Conservation (phyloP, 2,113 vertebrate species). For the Peromyscus leucopus region DNA sequence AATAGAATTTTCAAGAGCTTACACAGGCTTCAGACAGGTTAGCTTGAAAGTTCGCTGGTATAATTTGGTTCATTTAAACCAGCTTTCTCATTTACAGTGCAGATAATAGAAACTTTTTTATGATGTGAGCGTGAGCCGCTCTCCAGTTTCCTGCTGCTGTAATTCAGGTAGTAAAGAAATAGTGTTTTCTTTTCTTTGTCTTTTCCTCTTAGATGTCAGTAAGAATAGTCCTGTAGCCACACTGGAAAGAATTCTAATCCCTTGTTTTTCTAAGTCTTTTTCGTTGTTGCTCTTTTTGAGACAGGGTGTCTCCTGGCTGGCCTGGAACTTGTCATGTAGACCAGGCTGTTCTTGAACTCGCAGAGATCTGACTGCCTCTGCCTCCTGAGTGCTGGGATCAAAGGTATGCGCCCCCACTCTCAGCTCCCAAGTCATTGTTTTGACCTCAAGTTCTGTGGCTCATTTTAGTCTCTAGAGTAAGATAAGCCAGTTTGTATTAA, state of each 20-base stretch:
- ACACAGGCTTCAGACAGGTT: background rate
- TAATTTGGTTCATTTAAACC: background rate
- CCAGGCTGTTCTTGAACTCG: background rate
- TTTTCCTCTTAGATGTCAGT: background rate
- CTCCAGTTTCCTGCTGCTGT: background rate
- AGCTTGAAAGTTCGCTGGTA: constrained; percentile 9
- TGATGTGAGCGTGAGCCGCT: background rate
- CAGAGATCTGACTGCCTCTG: background rate
- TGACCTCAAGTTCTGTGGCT: background rate
- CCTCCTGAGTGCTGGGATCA: background rate
- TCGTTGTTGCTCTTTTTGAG: background rate
- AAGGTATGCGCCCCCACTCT: background rate
- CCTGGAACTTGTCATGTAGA: background rate
- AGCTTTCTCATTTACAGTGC: background rate
- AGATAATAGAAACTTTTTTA: background rate
- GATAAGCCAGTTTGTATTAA: background rate
- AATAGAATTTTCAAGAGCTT: background rate
- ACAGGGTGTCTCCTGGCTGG: background rate
- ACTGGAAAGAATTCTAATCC: background rate
- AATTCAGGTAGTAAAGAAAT: background rate
- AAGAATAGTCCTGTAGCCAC: background rate
- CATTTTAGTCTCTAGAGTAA: background rate
- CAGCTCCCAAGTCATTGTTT: background rate
- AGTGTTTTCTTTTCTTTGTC: background rate
- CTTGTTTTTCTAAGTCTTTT: background rate